Evolutionary conservation across 1,140 invertebrate genomes (phyloP), one percentile per base, ranked within the genome.

Genomic region (Megathymus violae): DNA sequence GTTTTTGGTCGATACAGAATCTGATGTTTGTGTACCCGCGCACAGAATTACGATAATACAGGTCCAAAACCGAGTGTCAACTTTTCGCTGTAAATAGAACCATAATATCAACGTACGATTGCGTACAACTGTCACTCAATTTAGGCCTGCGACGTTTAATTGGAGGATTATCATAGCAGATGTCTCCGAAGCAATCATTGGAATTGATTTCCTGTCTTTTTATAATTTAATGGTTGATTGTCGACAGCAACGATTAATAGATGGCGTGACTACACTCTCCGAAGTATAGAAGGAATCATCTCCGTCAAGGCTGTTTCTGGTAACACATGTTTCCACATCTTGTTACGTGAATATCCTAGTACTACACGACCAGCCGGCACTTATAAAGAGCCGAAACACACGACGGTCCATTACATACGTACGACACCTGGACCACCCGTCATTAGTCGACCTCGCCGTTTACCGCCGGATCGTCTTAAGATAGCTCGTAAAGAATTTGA

Each of bases 341-440:
- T 31, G 27, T 31, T 31, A 31, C 27, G 27, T 31, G 27, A 31
- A 9, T 31, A 31, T 9, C 27, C 27, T 31, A 31, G 56, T 1
- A 56, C 58, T 11, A 64, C 44, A 9, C 51, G 62, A 36, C 62
- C 62, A 41, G 34, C 62, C 38, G 62, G 51, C 5, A 40, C 16
- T 2, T 43, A 31, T 31, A 31, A 17, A 10, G 47, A 17, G 3
- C 11, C 25, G 22, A 51, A 43, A 9, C 64, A 66, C 16, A 62
- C 44, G 10, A 62, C 60, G 7, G 9, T 52, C 3, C 60, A 62
- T 13, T 19, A 44, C 7, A 62, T 62, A n/a, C 47, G 48, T 9
- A 62, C 64, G 1, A 40, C 64, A 27, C 27, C 47, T 25, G 60
- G 48, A 17, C 60, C 36, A 15, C 48, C 47, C 5, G 48, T 62